Evolutionary conservation across 2,888 invertebrate genomes (phyloP).

Genomic region (Apodemia mormo): DNA sequence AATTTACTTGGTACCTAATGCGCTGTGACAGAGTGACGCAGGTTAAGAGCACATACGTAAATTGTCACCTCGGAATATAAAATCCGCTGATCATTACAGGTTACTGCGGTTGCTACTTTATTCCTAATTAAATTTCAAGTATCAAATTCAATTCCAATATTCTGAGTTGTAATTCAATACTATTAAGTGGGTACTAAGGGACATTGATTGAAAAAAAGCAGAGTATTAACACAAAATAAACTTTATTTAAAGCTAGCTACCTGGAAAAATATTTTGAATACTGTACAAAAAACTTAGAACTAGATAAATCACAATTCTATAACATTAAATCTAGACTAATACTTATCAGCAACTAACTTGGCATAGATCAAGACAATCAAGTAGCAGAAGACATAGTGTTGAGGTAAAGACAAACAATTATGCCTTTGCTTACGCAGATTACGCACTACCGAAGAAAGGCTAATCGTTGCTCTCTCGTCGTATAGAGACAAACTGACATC

Average conservation of each 20-base stretch:
- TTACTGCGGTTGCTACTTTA: conserved; percentile 23
- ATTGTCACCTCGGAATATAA: conserved; percentile 20
- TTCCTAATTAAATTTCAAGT: conserved; percentile 20
- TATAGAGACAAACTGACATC: conserved; percentile 26
- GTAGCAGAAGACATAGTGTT: no score
- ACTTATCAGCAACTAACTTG: conserved; percentile 23
- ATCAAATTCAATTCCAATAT: no score
- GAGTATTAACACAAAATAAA: conserved; percentile 22
- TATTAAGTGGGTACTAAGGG: conserved; percentile 18
- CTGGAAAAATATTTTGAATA: conserved; percentile 21
- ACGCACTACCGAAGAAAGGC: conserved; percentile 25
- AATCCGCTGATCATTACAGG: conserved; percentile 17
- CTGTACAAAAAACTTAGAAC: conserved; percentile 20
- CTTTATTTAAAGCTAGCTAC: conserved; percentile 23
- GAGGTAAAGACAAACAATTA: conserved; percentile 24
- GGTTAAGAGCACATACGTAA: conserved; percentile 21
- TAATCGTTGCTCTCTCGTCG: conserved; percentile 25
- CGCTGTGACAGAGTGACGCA: conserved; percentile 20
- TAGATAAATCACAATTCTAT: conserved; percentile 21
- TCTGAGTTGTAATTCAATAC: conserved; percentile 19
- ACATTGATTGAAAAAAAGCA: conserved; percentile 22
- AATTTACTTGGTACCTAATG: conserved; percentile 22
- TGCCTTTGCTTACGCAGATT: no score
- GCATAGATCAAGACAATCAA: no score
- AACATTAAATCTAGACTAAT: conserved; percentile 21